phyloP scores from a whole-genome alignment of 2,113 vertebrate genomes.

The Perca fluviatilis region DNA sequence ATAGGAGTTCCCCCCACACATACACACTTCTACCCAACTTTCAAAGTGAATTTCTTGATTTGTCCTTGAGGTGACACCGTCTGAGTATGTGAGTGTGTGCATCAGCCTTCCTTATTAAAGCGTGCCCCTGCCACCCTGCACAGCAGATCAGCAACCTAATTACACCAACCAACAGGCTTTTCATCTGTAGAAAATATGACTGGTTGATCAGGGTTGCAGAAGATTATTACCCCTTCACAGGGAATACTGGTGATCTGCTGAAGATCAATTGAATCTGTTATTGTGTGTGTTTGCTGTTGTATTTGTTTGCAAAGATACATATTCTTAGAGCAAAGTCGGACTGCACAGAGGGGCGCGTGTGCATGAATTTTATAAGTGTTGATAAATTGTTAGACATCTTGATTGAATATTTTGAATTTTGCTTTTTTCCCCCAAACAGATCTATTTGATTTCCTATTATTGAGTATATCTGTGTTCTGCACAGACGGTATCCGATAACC shows the following conservation, averaged over 20 bases:
- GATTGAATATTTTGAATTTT: not conserved
- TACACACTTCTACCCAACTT: slow-evolving; percentile 12
- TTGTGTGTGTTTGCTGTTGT: not conserved
- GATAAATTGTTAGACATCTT: not conserved
- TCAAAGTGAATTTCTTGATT: slow-evolving; percentile 27
- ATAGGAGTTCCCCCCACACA: not conserved
- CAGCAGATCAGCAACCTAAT: slow-evolving; percentile 58
- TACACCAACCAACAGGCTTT: slow-evolving; percentile 62
- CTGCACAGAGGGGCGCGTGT: not conserved
- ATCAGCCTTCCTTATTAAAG: slow-evolving; percentile 51
- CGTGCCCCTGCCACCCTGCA: slow-evolving; percentile 44
- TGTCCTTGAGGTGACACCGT: slow-evolving; percentile 37
- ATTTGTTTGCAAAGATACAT: not conserved
- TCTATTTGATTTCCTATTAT: not conserved
- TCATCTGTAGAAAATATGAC: slow-evolving; percentile 62
- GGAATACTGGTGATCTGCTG: not conserved
- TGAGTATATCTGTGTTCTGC: not conserved
- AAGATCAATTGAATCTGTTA: not conserved
- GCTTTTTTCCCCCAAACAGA: not conserved
- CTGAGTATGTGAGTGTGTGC: slow-evolving; percentile 2
- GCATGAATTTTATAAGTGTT: not conserved
- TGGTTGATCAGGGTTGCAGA: not conserved
- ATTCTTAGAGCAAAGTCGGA: not conserved
- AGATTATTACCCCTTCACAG: slow-evolving; percentile 8
- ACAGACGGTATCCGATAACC: slow-evolving; percentile 11